Percentiles rank a stretch among this genome's conserved stretches.
These are phyloP conservation scores for Agrotis ipsilon DNA, from an alignment of 2,888 invertebrate genomes.

Conservation along the genomic window DNA sequence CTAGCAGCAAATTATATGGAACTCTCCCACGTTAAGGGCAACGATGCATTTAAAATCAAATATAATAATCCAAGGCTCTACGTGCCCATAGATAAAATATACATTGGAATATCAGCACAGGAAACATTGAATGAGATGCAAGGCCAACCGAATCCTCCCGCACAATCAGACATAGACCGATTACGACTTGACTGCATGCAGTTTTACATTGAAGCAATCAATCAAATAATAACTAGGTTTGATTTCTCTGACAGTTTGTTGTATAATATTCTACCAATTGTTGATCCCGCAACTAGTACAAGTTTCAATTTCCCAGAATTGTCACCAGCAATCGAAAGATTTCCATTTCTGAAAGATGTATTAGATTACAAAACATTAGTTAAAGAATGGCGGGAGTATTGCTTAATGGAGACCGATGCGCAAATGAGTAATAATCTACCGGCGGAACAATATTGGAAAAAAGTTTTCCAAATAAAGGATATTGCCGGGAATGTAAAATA, in stretches of 20 bases:
- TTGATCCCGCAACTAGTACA: slow-evolving; percentile 1
- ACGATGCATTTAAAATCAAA: slow-evolving; percentile 4
- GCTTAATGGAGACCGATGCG: slow-evolving; percentile 6
- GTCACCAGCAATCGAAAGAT: slow-evolving; percentile 6
- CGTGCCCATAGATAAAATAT: slow-evolving; percentile 27
- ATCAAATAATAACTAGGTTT: slow-evolving; percentile 13
- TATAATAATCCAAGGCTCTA: slow-evolving; percentile 32
- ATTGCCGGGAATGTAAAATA: slow-evolving; percentile 5
- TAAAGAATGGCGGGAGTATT: neutral
- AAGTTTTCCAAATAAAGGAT: slow-evolving; percentile 1
- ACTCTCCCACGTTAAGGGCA: slow-evolving; percentile 3
- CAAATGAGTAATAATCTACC: slow-evolving; percentile 3
- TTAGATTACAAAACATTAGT: slow-evolving; percentile 7
- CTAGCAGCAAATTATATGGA: slow-evolving; percentile 4
- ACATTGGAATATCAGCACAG: slow-evolving; percentile 32
- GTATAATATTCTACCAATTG: slow-evolving; percentile 7
- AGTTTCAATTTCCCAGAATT: slow-evolving; percentile 8
- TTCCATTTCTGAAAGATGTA: slow-evolving; percentile 5
- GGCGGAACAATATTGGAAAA: slow-evolving; percentile 5
- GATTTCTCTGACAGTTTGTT: slow-evolving; percentile 6
- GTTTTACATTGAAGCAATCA: slow-evolving; percentile 10
- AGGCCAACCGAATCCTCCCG: slow-evolving; percentile 29
- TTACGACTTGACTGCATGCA: slow-evolving; percentile 9
- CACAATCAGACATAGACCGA: slow-evolving; percentile 30
- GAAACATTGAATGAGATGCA: slow-evolving; percentile 18